These are phyloP conservation scores for Hybognathus amarus DNA, from an alignment of 2,797 vertebrate genomes.

Conservation along the genomic window DNA sequence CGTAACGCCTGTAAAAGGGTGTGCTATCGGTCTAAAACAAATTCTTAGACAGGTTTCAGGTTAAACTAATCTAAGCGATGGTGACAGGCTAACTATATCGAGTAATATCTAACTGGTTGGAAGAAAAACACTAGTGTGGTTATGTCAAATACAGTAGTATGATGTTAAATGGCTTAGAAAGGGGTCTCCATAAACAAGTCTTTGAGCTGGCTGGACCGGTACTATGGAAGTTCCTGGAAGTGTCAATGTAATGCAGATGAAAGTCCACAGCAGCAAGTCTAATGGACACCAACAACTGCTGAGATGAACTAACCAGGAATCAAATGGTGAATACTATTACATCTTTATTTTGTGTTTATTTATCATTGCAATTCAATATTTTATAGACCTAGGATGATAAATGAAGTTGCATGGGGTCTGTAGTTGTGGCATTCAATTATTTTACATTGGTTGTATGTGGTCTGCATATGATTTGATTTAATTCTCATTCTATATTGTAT, in stretches of 20 bases:
- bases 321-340: constrained; percentile 60
- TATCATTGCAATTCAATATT: neutral
- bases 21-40: neutral
- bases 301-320: constrained; percentile 55
- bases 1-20: neutral
- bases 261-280: constrained; percentile 14
- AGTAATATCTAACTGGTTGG: neutral
- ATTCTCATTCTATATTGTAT: constrained; percentile 39
- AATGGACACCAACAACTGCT: constrained; percentile 42
- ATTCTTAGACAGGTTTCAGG: neutral
- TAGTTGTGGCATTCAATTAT: neutral
- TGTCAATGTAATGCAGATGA: constrained; percentile 10
- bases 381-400: neutral
- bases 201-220: neutral
- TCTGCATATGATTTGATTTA: neutral
- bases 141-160: neutral
- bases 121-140: neutral
- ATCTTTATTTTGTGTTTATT: neutral
- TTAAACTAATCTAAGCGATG: neutral
- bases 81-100: neutral
- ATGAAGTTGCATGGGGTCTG: neutral
- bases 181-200: neutral
- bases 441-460: neutral
- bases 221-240: constrained; percentile 33
- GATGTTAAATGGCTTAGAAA: constrained; percentile 5